Evolutionary conservation across 2,113 vertebrate species (phyloP), one percentile per base, ranked within the genome.

Genomic region (Coturnix japonica): DNA sequence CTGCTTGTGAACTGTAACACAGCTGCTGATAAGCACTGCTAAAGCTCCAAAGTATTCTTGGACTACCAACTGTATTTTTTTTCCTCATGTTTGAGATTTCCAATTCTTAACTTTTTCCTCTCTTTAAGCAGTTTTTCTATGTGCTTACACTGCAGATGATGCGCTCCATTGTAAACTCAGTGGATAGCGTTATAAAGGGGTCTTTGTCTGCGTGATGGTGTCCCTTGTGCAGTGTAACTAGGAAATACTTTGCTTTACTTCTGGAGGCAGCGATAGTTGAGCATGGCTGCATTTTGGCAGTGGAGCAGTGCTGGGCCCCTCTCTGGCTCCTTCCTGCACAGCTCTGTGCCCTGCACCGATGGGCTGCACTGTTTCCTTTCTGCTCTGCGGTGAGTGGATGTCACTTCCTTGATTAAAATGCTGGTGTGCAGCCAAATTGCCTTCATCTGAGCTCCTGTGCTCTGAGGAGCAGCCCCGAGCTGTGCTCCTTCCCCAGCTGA

Each of bases 321-420:
- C n/a, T 89, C 74, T 86, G 90, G 91, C 89, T 60, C 53, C 17
- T 47, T 44, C 89, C 83, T 83, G 90, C 2, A 4, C 64, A 73
- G 81, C 82, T 59, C 16, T 46, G 76, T 69, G 25, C 84, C 66
- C 89, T 90, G 74, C 89, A 91, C 92, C 80, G 19, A 13, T 2
- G 5, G 85, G 47, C 80, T 41, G n/a, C 3, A 49, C 84, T 91
- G 89, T 94, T 94, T 93, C 56, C 89, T 95, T 82, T 96, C 81
- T 85, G 94, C 89, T 84, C 65, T 25, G 60, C 46, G 93, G 13
- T 86, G 71, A 91, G 79, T 19, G 74, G 84, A 89, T 92, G 95
- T 93, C 87, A 92, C 94, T 94, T 95, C 95, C 93, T 92, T 89
- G 43, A 91, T 94, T 94, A 53, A 89, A 81, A 93, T 79, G 89